Evolutionary conservation across 1,140 invertebrate species (phyloP), one percentile per base, ranked within the genome.

Genomic region (Pollicipes pollicipes): DNA sequence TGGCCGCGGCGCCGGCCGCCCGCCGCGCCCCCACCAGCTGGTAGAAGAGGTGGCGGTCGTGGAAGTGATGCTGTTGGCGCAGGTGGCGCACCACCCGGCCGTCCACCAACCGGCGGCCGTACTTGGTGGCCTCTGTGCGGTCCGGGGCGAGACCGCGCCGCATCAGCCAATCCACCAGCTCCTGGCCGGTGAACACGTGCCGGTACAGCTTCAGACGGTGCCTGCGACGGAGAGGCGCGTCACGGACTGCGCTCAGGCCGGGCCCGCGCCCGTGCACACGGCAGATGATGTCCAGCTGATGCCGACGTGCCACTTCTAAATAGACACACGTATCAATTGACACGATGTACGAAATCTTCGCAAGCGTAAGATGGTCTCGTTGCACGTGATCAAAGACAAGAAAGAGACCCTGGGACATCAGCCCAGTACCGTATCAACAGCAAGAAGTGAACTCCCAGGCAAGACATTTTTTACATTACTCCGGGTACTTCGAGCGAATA

Each of bases 161-260:
- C 16, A 91, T 80, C 13, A 96, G 81, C 93, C 93, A 97, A 76
- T 90, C 87, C 27, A 93, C 88, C 30, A 97, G 84, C 74, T 89
- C 87, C 71, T 83, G 84, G 28, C 93, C 93, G 75, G 87, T 87
- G 78, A 97, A 97, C 21, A 89, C 90, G 73, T 84, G 83, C 58
- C 84, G 84, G 75, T 92, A 91, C 8, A 85, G 83, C 73, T 85
- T 86, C 73, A 92, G 83, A 69, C 88, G 81, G 82, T 88, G 87
- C 75, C 89, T 84, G 58, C 76, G n/a, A n/a, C n/a, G n/a, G n/a
- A n/a, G n/a, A n/a, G n/a, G n/a, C n/a, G n/a, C 81, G 77, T 77
- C 32, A 30, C 72, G 71, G 66, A 71, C 66, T 0, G 21, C 17
- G 24, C 45, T 58, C 45, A 58, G 45, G 58, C n/a, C 21, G 37